These are phyloP conservation scores for Metallyticus violacea DNA, from an alignment of 2,888 invertebrate genomes.

Conservation along the genomic window DNA sequence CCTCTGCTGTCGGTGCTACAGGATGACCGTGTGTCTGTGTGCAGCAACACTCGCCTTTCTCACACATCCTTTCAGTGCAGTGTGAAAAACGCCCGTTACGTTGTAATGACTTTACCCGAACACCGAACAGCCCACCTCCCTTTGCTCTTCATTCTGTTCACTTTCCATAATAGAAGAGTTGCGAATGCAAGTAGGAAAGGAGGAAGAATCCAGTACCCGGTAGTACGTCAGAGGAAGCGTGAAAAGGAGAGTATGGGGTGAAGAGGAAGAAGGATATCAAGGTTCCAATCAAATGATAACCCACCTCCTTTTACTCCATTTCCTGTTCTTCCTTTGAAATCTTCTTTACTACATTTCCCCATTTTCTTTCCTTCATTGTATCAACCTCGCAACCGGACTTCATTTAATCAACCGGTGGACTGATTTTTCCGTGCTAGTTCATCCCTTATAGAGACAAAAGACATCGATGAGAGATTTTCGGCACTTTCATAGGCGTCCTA, in stretches of 20 bases:
- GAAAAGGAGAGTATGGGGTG: not conserved
- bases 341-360: not conserved
- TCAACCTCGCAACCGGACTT: not conserved
- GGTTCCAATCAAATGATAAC: conserved; percentile 1
- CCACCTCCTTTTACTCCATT: not conserved
- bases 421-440: too few relatives aligned
- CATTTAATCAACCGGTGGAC: not conserved
- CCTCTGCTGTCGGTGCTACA: not conserved
- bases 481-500: too few relatives aligned
- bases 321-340: not conserved
- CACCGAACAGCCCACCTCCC: too few relatives aligned
- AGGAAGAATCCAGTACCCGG: too few relatives aligned
- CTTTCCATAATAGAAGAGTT: not conserved
- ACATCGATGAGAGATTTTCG: too few relatives aligned
- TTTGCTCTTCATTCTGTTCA: not conserved
- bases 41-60: not conserved
- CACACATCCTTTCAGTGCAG: not conserved
- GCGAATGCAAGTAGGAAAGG: too few relatives aligned
- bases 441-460: too few relatives aligned
- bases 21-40: not conserved
- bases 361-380: not conserved
- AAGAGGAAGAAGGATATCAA: not conserved
- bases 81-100: not conserved
- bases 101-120: not conserved
- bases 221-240: not conserved